Evolutionary conservation across 2,888 invertebrate genomes (phyloP), one percentile per base, ranked within the genome.

Genomic region (Andricus curvator): DNA sequence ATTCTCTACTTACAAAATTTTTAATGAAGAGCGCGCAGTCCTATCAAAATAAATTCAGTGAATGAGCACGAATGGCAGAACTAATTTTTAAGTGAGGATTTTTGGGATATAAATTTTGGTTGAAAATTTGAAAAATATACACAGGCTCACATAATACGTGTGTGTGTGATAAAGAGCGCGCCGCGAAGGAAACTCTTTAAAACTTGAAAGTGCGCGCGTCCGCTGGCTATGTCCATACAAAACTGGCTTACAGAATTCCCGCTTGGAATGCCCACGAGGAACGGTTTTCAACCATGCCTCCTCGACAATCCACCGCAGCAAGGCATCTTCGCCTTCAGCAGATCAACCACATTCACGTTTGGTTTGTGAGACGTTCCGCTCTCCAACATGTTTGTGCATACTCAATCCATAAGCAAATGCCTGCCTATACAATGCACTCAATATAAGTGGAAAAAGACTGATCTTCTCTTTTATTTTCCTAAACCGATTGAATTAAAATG

Each of bases 201-300:
- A 83, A 84, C 81, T 86, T 80, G 86, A 85, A 86, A 86, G 87
- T 86, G 81, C 86, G 85, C 87, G 84, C 84, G 83, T 85, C 85
- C 85, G 84, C 81, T 85, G 80, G 88, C 88, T 86, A 87, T 88
- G 87, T 86, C 85, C 88, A 88, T 88, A 84, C 89, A 87, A 74
- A 74, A 90, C 90, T 90, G 89, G 87, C 90, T 89, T 86, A 87
- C 88, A 87, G 89, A 88, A 90, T 89, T 89, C 89, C 89, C 86
- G 87, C 86, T 88, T 87, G 90, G 89, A 90, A 90, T 90, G 90
- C 88, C 87, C 87, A 87, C 88, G 88, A 88, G 90, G 88, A 89
- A 90, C 90, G 89, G 89, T 87, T 87, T 87, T 67, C 84, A 81
- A 81, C 83, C 84, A 78, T 82, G 84, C 85, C 85, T 85, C 84